Evolutionary conservation across 2,113 vertebrate genomes (phyloP).

Genomic region (Parus major): DNA sequence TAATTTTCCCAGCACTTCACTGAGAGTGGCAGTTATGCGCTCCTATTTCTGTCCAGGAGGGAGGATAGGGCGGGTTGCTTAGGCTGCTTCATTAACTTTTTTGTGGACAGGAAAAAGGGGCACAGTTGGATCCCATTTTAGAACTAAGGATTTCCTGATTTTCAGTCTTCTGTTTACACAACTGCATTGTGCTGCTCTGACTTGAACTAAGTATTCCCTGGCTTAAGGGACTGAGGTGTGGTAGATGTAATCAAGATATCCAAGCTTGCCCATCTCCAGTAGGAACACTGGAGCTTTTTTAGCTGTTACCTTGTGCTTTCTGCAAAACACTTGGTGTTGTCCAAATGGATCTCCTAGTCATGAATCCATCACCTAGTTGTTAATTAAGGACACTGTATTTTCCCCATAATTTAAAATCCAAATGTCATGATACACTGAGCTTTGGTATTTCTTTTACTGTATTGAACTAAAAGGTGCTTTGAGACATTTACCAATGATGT

Average conservation of each 20-base stretch:
- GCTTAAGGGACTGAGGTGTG: background rate
- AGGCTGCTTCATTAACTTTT: conserved; percentile 47
- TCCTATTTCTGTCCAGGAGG: background rate
- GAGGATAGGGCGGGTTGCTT: background rate
- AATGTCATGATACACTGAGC: background rate
- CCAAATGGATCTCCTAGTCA: background rate
- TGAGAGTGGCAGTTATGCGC: background rate
- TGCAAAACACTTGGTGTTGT: background rate
- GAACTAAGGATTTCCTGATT: conserved; percentile 47
- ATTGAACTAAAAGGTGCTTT: background rate
- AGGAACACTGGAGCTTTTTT: background rate
- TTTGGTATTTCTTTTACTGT: background rate
- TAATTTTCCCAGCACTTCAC: background rate
- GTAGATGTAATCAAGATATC: background rate
- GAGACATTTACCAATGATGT: background rate
- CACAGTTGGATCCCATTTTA: conserved; percentile 50
- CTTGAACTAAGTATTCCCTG: background rate
- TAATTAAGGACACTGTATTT: background rate
- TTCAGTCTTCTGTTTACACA: conserved; percentile 33
- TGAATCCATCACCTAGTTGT: background rate
- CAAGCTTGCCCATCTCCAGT: background rate
- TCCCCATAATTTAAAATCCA: background rate
- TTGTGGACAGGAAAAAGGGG: conserved; percentile 35
- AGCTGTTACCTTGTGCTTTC: background rate
- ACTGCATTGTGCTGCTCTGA: conserved; percentile 9